Percentiles rank a stretch among this genome's conserved stretches.
phyloP scores from a whole-genome alignment of 1,140 invertebrate species.

The Aleiodes sp. region DNA sequence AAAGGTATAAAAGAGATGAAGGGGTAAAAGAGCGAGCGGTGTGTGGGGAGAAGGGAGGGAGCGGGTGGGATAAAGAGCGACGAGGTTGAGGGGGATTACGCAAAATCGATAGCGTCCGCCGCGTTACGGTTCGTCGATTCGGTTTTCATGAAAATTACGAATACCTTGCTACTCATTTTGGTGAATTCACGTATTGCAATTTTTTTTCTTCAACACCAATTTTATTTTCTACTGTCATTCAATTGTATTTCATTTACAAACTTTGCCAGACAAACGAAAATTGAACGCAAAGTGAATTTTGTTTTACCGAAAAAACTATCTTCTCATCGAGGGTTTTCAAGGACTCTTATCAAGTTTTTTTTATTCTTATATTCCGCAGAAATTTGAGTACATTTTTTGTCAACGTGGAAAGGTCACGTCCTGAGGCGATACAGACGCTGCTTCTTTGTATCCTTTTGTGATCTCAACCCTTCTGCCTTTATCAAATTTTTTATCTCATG shows the following conservation, averaged over 20 bases:
- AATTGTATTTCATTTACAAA: too few relatives aligned
- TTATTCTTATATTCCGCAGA: too few relatives aligned
- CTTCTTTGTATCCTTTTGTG: background rate
- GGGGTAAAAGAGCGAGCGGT: background rate
- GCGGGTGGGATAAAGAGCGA: background rate
- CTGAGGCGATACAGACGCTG: background rate
- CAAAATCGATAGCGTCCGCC: background rate
- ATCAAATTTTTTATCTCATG: constrained; percentile 4
- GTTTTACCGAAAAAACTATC: too few relatives aligned
- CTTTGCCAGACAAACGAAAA: too few relatives aligned
- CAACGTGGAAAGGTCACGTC: background rate
- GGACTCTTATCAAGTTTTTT: too few relatives aligned
- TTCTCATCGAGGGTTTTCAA: too few relatives aligned
- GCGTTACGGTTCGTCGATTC: constrained; percentile 10
- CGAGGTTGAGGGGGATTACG: constrained; percentile 13
- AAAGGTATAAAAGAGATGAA: constrained; percentile 2
- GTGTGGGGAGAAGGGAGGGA: background rate
- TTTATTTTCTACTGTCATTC: background rate
- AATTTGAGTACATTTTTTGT: background rate
- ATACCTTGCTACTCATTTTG: background rate
- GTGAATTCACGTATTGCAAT: background rate
- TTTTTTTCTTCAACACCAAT: background rate
- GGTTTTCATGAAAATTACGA: constrained; percentile 15
- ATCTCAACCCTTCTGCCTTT: background rate
- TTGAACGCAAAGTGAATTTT: too few relatives aligned